Conservation (phyloP, 2,797 vertebrate genomes). For the Dicrostonyx torquatus region DNA sequence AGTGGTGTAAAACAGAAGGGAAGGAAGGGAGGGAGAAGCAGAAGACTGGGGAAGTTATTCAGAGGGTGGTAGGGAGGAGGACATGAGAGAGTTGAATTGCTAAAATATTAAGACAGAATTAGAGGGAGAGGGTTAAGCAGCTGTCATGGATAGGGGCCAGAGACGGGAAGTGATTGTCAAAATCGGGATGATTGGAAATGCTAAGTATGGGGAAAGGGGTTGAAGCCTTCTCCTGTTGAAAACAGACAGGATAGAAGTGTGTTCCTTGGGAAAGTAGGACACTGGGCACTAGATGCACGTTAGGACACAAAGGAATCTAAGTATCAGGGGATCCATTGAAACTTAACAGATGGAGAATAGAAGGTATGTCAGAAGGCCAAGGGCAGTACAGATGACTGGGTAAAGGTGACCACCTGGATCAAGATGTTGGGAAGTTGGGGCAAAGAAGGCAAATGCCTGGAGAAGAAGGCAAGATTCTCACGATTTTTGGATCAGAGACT, state of each 20-base stretch:
- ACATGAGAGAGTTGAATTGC: background rate
- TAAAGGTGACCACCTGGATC: background rate
- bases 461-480: background rate
- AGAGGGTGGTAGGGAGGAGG: background rate
- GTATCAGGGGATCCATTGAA: background rate
- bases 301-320: background rate
- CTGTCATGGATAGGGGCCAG: too few species aligned
- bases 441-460: background rate
- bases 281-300: background rate
- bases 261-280: too few species aligned
- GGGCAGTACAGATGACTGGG: background rate
- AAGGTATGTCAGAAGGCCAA: background rate
- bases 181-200: background rate
- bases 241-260: background rate
- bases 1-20: too few species aligned
- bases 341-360: background rate
- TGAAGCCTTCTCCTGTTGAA: background rate
- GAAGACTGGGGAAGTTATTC: background rate
- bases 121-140: accelerated
- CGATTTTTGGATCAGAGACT: too few species aligned
- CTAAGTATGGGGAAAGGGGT: too few species aligned
- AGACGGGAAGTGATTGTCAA: background rate
- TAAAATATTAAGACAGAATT: background rate
- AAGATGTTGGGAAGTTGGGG: background rate
- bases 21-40: background rate